Conservation (phyloP, 2,888 invertebrate genomes). For the Branchinecta sandiegonensis region DNA sequence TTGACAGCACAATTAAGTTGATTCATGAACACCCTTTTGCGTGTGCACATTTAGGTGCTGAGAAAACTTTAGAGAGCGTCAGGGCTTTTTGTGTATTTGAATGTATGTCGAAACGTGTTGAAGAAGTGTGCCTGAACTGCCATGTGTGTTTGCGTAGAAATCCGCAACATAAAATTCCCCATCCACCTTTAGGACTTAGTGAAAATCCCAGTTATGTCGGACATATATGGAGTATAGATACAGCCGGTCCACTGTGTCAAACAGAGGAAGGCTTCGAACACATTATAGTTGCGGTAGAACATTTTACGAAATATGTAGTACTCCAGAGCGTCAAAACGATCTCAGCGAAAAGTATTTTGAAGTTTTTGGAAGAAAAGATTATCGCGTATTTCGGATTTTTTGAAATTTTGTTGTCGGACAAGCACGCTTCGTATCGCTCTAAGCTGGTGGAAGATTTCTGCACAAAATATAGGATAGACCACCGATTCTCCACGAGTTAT, state of each 20-base stretch:
- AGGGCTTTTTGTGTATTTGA: no score
- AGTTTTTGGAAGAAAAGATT: neutral
- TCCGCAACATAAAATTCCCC: no score
- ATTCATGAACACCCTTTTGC: no score
- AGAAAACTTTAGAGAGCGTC: no score
- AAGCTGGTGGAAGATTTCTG: slow-evolving; percentile 5
- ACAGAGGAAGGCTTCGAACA: neutral
- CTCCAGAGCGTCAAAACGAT: neutral
- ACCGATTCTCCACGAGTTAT: slow-evolving; percentile 9
- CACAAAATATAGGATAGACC: neutral
- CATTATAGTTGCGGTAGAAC: neutral
- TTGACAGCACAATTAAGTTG: neutral
- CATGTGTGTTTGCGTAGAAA: no score
- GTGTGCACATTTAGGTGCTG: no score
- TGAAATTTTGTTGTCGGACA: neutral
- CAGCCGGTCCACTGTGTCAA: neutral
- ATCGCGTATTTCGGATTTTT: slow-evolving; percentile 2
- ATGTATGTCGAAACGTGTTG: no score
- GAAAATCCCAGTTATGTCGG: neutral
- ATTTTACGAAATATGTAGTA: neutral
- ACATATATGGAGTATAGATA: slow-evolving; percentile 12
- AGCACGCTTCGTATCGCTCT: neutral
- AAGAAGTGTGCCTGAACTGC: no score
- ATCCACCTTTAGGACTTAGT: neutral
- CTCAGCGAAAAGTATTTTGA: neutral